Conservation (phyloP, 2,113 vertebrate species). For the Amia ocellicauda region DNA sequence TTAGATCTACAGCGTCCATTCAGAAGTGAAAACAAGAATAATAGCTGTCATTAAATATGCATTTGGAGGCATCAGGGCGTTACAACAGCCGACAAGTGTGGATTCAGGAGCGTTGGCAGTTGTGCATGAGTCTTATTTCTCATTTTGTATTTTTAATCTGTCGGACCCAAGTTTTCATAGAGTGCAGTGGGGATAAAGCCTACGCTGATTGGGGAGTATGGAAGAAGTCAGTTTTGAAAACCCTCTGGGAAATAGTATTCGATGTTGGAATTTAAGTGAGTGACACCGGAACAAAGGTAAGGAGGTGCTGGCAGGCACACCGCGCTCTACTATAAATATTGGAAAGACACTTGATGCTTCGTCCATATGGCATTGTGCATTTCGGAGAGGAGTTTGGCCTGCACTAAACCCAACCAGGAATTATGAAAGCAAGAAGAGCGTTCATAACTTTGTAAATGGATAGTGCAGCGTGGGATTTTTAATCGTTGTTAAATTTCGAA, state of each 20-base stretch:
- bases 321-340: neutral
- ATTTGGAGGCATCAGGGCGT: slow-evolving; percentile 56
- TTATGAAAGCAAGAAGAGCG: no score
- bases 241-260: slow-evolving; percentile 38
- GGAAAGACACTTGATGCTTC: slow-evolving; percentile 61
- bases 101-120: slow-evolving; percentile 18
- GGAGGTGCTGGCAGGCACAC: slow-evolving; percentile 27
- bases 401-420: slow-evolving; percentile 3
- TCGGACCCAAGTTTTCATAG: neutral
- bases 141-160: neutral
- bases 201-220: slow-evolving; percentile 28
- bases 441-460: no score
- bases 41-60: slow-evolving; percentile 85
- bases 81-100: slow-evolving; percentile 41
- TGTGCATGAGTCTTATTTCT: neutral
- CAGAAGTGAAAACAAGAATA: slow-evolving; percentile 65
- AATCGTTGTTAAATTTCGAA: neutral
- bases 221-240: slow-evolving; percentile 55
- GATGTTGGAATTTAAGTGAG: slow-evolving; percentile 32
- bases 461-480: neutral
- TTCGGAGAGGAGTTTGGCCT: neutral
- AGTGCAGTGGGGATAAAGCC: neutral
- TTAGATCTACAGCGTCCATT: slow-evolving; percentile 50
- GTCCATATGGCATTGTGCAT: slow-evolving; percentile 52
- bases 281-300: slow-evolving; percentile 34